These are phyloP conservation scores for Elgaria multicarinata DNA, from an alignment of 2,113 vertebrate genomes.

Conservation along the genomic window DNA sequence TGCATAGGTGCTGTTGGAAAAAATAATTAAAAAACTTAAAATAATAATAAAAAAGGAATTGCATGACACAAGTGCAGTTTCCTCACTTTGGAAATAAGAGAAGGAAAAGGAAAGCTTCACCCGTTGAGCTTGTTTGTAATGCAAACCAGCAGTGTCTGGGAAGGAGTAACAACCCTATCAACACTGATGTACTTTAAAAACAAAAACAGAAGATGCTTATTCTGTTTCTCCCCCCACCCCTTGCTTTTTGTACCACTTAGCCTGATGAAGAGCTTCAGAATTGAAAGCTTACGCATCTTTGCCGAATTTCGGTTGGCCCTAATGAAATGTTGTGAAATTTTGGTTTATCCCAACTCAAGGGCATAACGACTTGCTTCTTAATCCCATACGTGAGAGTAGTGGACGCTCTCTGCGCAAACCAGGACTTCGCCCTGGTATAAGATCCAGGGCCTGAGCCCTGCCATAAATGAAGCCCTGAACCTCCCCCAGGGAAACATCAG, in stretches of 20 bases:
- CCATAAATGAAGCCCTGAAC: neutral
- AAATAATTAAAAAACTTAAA: too few relatives aligned
- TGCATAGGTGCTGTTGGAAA: too few relatives aligned
- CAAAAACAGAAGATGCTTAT: neutral
- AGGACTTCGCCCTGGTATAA: neutral
- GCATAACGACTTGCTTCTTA: neutral
- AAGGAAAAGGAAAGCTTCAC: neutral
- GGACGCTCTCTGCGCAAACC: neutral
- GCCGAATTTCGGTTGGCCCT: too few relatives aligned
- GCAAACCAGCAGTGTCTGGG: neutral
- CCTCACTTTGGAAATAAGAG: neutral
- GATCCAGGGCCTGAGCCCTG: too few relatives aligned
- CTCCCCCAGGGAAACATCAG: neutral
- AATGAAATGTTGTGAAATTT: too few relatives aligned
- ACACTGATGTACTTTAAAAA: neutral
- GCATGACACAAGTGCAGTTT: neutral
- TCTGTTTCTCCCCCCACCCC: too few relatives aligned
- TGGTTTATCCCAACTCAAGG: neutral
- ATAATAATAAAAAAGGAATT: too few relatives aligned
- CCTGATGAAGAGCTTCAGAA: too few relatives aligned
- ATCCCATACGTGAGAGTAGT: too few relatives aligned
- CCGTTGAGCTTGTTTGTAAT: neutral
- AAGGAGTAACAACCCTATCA: neutral
- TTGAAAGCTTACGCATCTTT: too few relatives aligned
- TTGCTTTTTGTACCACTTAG: too few relatives aligned